phyloP scores from a whole-genome alignment of 1,140 invertebrate genomes.

The Ceratina japonica region DNA sequence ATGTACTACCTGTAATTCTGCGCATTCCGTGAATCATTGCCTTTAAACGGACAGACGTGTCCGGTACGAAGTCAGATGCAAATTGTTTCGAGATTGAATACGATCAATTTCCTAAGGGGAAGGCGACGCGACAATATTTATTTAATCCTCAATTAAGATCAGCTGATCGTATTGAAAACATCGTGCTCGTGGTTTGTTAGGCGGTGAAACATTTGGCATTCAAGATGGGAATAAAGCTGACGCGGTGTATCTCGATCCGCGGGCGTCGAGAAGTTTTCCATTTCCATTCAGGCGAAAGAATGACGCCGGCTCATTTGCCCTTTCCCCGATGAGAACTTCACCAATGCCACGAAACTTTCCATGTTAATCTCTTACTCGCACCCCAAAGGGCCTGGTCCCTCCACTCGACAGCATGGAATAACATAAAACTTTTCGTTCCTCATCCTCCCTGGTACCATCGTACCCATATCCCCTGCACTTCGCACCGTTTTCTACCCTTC shows the following conservation, averaged over 20 bases:
- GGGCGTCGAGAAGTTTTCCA: slow-evolving; percentile 8
- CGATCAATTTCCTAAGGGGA: not conserved
- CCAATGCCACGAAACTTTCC: slow-evolving; percentile 69
- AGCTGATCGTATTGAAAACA: not conserved
- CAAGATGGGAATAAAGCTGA: slow-evolving; percentile 24
- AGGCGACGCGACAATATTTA: too few relatives aligned
- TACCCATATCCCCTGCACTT: not conserved
- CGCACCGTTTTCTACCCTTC: slow-evolving; percentile 25
- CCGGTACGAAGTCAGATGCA: not conserved
- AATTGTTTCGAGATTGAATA: not conserved
- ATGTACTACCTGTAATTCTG: not conserved
- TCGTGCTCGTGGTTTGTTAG: too few relatives aligned
- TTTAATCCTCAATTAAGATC: not conserved
- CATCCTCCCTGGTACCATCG: not conserved
- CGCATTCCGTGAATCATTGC: not conserved
- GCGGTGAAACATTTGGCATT: slow-evolving; percentile 4
- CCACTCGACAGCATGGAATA: slow-evolving; percentile 43
- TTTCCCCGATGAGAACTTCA: slow-evolving; percentile 60
- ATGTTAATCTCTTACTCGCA: slow-evolving; percentile 69
- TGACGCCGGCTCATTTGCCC: slow-evolving; percentile 60
- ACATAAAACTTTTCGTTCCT: slow-evolving; percentile 68
- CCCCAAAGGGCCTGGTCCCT: slow-evolving; percentile 55
- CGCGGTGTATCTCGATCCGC: slow-evolving; percentile 18
- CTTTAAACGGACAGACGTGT: not conserved
- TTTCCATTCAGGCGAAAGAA: slow-evolving; percentile 49